A percentile compares a stretch with the other conserved stretches of the same genome.
These are phyloP conservation scores for Leptothorax acervorum DNA, from an alignment of 2,888 invertebrate species.

Conservation along the genomic window DNA sequence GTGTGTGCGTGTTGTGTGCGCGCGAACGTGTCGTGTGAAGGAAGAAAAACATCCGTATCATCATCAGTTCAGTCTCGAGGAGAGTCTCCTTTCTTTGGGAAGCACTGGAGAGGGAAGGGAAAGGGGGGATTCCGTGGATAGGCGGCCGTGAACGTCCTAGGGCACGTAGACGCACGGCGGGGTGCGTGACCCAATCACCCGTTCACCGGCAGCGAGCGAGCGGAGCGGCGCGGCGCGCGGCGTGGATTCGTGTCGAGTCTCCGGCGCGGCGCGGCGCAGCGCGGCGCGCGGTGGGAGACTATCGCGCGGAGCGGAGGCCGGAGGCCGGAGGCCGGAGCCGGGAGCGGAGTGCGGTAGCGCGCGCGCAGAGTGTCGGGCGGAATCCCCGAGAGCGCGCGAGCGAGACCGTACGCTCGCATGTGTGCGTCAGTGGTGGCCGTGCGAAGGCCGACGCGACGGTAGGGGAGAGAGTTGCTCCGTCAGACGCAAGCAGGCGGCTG, in stretches of 20 bases:
- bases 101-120: neutral
- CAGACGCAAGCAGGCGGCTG: constrained; percentile 71
- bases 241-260: constrained; percentile 60
- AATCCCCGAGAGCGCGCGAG: constrained; percentile 35
- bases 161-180: constrained; percentile 79
- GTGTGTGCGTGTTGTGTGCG: neutral
- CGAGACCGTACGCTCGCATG: neutral
- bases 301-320: constrained; percentile 49
- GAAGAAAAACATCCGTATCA: constrained; percentile 4
- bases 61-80: constrained; percentile 8
- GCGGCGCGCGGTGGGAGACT: constrained; percentile 47
- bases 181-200: constrained; percentile 84
- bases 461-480: constrained; percentile 65
- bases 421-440: constrained; percentile 37
- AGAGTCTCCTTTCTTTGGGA: constrained; percentile 18
- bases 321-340: neutral
- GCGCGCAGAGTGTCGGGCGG: constrained; percentile 50
- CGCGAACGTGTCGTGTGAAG: neutral
- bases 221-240: constrained; percentile 59
- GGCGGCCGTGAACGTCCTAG: constrained; percentile 84
- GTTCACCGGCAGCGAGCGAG: constrained; percentile 76
- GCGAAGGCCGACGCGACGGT: constrained; percentile 59
- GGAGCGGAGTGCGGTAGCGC: constrained; percentile 50
- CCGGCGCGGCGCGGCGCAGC: constrained; percentile 52
- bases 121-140: constrained; percentile 79